Evolutionary conservation across 2,113 vertebrate genomes (phyloP).

Genomic region (Solea senegalensis): DNA sequence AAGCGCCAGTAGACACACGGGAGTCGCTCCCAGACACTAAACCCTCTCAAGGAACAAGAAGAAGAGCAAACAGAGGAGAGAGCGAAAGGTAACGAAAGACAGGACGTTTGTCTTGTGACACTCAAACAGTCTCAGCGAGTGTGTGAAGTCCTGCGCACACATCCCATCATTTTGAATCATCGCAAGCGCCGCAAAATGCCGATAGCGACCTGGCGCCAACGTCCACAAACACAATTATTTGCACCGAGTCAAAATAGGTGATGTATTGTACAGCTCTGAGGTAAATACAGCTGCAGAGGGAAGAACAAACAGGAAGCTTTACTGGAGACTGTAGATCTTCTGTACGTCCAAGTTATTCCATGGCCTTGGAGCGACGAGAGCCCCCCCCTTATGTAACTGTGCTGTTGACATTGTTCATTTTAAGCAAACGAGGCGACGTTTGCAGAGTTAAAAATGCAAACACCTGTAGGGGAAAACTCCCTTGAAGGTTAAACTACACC

Average conservation of each 20-base stretch:
- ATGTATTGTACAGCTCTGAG: neutral
- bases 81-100: conserved; percentile 44
- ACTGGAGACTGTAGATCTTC: conserved; percentile 16
- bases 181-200: neutral
- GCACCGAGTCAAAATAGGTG: neutral
- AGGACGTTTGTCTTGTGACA: conserved; percentile 9
- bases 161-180: neutral
- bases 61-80: conserved; percentile 42
- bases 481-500: too few species aligned
- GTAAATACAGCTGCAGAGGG: conserved; percentile 55
- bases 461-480: neutral
- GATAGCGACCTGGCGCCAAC: neutral
- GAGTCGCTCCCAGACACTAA: conserved; percentile 37
- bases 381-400: conserved; percentile 9
- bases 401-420: neutral
- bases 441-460: conserved; percentile 1
- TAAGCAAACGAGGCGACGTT: neutral
- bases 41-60: conserved; percentile 39
- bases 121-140: neutral
- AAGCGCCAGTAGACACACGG: conserved; percentile 28
- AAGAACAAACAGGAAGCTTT: conserved; percentile 53
- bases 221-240: neutral
- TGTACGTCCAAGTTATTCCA: conserved; percentile 16
- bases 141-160: neutral
- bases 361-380: conserved; percentile 8